phyloP scores from a whole-genome alignment of 2,888 invertebrate species.

The Lampropteryx suffumata region DNA sequence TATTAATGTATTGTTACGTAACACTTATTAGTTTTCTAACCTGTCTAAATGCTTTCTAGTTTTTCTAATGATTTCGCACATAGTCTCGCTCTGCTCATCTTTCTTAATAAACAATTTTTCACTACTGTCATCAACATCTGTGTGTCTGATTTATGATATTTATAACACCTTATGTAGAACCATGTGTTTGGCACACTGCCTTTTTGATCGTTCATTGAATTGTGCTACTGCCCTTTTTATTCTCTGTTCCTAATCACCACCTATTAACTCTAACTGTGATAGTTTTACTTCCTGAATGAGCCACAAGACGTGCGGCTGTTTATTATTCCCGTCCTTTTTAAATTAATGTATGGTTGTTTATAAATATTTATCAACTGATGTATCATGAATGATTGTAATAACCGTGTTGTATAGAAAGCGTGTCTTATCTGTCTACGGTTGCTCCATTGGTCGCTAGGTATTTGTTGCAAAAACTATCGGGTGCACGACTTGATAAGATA shows the following conservation, averaged over 20 bases:
- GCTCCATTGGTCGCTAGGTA: constrained; percentile 51
- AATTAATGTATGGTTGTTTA: neutral
- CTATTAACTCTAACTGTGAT: constrained; percentile 8
- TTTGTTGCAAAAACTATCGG: constrained; percentile 46
- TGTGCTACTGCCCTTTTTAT: constrained; percentile 22
- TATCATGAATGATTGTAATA: constrained; percentile 24
- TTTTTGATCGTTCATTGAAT: constrained; percentile 3
- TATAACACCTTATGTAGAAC: no score
- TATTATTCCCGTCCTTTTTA: neutral
- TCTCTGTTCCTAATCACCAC: constrained; percentile 8
- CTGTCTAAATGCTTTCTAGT: no score
- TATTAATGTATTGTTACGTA: no score
- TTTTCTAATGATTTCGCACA: no score
- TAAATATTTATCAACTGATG: neutral
- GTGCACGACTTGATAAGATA: constrained; percentile 26
- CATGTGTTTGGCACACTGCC: constrained; percentile 7
- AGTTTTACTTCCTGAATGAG: constrained; percentile 2
- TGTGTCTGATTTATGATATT: no score
- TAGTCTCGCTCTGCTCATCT: no score
- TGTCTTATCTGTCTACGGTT: constrained; percentile 41
- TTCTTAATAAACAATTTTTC: no score
- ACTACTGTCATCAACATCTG: no score
- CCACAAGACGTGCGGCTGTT: neutral
- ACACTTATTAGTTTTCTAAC: no score
- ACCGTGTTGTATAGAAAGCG: constrained; percentile 48